phyloP scores from a whole-genome alignment of 1,140 invertebrate genomes.

The Pristionchus pacificus region DNA sequence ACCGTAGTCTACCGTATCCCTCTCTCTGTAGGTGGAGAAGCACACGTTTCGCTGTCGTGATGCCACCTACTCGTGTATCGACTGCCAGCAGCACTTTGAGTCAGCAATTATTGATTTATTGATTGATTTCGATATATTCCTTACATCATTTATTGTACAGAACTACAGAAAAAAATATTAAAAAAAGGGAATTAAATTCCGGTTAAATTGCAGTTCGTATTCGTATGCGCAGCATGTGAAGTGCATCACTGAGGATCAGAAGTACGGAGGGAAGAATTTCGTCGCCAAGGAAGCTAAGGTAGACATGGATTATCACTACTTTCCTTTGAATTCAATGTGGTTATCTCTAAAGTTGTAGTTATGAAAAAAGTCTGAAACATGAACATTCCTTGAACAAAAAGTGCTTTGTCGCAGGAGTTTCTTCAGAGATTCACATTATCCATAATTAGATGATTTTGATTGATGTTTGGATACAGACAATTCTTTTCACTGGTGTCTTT shows the following conservation, averaged over 20 bases:
- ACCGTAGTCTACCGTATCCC: not conserved
- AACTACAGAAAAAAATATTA: slow-evolving; percentile 1
- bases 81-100: slow-evolving; percentile 80
- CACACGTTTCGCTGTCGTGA: slow-evolving; percentile 65
- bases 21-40: slow-evolving; percentile 69
- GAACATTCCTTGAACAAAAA: slow-evolving; percentile 15
- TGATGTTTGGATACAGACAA: too few relatives aligned
- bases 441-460: too few relatives aligned
- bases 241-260: slow-evolving; percentile 83
- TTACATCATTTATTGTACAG: slow-evolving; percentile 12
- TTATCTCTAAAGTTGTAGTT: not conserved
- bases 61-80: slow-evolving; percentile 72
- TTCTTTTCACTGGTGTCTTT: too few relatives aligned
- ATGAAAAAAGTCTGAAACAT: slow-evolving; percentile 21
- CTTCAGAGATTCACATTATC: too few relatives aligned
- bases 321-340: not conserved
- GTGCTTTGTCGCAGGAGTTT: too few relatives aligned
- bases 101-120: slow-evolving; percentile 13
- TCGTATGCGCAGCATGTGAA: slow-evolving; percentile 79
- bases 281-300: slow-evolving; percentile 65
- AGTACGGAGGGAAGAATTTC: slow-evolving; percentile 80
- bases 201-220: slow-evolving; percentile 66
- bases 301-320: too few relatives aligned
- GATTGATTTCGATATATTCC: not conserved
- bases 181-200: slow-evolving; percentile 1